Base-by-base conservation (phyloP, 2,888 invertebrate species). In the Eupsilia transversa region DNA sequence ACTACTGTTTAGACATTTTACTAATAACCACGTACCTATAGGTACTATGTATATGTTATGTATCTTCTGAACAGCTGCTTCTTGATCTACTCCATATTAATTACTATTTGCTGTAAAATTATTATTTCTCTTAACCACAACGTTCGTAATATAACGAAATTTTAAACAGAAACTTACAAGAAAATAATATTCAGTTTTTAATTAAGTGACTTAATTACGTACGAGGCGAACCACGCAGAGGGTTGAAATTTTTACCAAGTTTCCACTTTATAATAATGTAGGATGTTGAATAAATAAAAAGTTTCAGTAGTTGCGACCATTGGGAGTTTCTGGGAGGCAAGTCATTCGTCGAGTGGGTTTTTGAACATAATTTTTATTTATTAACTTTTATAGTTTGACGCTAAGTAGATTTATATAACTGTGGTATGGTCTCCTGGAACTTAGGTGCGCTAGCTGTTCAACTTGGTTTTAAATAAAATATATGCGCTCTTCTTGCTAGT, bases 191-290 rank as follows among this genome's bases (percentile, higher is more conserved):
- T 71, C 74, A 61, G 77, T 84, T 85, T 88, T 88, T 88, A 87
- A 88, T 88, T 88, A 88, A 87, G 78, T 77, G 67, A 75, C 78
- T 85, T 88, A 84, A 88, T 88, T 83, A 87, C 77, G 72, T 81
- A 79, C 77, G 80, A 69, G 63, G 75, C 79, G 46, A 35, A 46
- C 49, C 60, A 69, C 70, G 66, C 66, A 33, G 82, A 75, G 69
- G 74, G 74, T 79, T 78, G 17, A 66, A 74, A 77, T 75, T 85
- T 81, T 80, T 67, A 27, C 65, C 77, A 83, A 87, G 77, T 83
- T 83, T 72, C 69, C 71, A 82, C 80, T 87, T 79, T 80, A 85
- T 83, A 82, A 82, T 85, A 87, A 87, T 87, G 83, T 77, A 69
- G 73, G 75, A 82, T 77, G 77, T 74, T 87, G 79, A 83, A 87